Conservation (phyloP, 2,113 vertebrate genomes). For the mouse (Mus musculus) region DNA sequence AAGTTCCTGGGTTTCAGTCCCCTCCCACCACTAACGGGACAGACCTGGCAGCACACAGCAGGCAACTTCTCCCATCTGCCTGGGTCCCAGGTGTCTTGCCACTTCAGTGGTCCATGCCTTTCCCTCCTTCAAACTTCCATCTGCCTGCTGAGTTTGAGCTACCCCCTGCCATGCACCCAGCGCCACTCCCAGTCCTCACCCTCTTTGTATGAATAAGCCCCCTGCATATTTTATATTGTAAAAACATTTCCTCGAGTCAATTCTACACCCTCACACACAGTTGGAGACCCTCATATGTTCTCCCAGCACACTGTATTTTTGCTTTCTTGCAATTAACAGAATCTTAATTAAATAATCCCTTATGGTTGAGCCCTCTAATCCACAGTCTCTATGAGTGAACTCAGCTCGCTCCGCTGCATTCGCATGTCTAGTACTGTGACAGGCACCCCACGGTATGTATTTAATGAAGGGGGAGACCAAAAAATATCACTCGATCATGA, state of each 20-base stretch:
- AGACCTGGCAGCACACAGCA: not conserved
- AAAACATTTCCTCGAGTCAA: not conserved
- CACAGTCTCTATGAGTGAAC: not conserved
- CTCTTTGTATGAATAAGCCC: not conserved
- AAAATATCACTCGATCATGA: not conserved
- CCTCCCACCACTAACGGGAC: not conserved
- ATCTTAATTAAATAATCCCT: conserved; percentile 39
- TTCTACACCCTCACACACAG: not conserved
- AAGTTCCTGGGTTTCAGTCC: not conserved
- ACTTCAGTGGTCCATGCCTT: rapidly evolving
- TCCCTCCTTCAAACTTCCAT: not conserved
- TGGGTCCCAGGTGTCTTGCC: not conserved
- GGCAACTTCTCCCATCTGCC: not conserved
- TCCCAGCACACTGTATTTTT: conserved; percentile 6
- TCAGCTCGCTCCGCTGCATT: rapidly evolving
- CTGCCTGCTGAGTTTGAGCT: not conserved
- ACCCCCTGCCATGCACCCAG: not conserved
- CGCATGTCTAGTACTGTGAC: not conserved
- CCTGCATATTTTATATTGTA: conserved; percentile 22
- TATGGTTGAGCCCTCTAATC: not conserved
- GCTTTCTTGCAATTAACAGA: not conserved
- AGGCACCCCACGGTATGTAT: no score
- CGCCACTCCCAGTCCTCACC: not conserved
- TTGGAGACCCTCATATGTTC: not conserved
- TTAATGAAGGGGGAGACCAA: not conserved